These are phyloP conservation scores for Choristoneura fumiferana DNA, from an alignment of 1,140 invertebrate species.

Conservation along the genomic window DNA sequence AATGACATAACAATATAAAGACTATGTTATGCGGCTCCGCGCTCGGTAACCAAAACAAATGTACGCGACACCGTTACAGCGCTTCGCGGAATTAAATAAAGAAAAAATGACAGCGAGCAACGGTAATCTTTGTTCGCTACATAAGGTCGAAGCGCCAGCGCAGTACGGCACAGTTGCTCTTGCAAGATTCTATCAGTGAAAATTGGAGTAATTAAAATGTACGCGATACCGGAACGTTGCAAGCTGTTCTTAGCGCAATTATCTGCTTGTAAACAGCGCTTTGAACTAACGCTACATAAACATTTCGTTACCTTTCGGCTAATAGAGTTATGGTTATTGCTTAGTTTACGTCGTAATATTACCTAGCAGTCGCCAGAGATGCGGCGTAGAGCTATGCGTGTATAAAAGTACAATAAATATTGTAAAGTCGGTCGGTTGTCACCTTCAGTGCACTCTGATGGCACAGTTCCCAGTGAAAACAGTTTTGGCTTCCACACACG, in stretches of 20 bases:
- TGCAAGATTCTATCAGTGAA: constrained; percentile 24
- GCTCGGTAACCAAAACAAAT: constrained; percentile 67
- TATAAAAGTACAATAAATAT: constrained; percentile 63
- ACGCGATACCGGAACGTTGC: constrained; percentile 25
- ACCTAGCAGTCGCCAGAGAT: neutral
- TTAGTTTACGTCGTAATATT: neutral
- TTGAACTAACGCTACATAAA: constrained; percentile 6
- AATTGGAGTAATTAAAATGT: constrained; percentile 46
- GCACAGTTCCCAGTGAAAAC: constrained; percentile 70
- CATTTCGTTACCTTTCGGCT: neutral
- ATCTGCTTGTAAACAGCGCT: constrained; percentile 18
- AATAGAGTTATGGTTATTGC: neutral
- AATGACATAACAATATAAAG: constrained; percentile 13
- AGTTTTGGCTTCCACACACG: constrained; percentile 40
- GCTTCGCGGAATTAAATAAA: constrained; percentile 71
- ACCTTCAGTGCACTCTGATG: constrained; percentile 59
- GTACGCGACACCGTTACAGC: constrained; percentile 67
- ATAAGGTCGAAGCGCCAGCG: constrained; percentile 44
- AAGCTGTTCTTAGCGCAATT: constrained; percentile 21
- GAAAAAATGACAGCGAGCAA: constrained; percentile 57
- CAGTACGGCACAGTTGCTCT: constrained; percentile 39
- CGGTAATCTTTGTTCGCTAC: constrained; percentile 65
- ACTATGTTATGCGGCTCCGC: constrained; percentile 20
- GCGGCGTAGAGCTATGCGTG: constrained; percentile 11
- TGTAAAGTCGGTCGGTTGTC: constrained; percentile 54